Percentiles rank a stretch among this genome's conserved stretches.
Evolutionary conservation across 2,797 vertebrate genomes (phyloP).

Genomic region (Cheirogaleus major): DNA sequence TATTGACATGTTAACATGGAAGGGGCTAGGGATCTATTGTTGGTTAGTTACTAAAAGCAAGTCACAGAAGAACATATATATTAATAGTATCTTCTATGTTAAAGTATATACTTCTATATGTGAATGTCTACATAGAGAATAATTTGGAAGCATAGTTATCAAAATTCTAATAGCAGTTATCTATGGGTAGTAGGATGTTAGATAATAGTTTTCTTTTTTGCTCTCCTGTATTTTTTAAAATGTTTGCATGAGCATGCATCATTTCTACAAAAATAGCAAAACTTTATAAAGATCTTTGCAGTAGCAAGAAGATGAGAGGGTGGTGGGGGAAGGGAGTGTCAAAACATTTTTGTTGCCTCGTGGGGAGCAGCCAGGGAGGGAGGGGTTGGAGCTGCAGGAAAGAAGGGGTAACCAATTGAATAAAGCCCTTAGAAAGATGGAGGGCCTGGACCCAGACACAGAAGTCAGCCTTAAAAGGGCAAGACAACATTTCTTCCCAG

Average conservation of each 20-base stretch:
- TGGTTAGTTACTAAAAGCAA: neutral
- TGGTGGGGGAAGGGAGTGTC: neutral
- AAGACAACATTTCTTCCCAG: neutral
- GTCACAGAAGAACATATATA: neutral
- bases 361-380: conserved; percentile 7
- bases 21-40: neutral
- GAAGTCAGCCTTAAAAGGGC: conserved; percentile 1
- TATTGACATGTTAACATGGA: neutral
- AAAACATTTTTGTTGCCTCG: conserved; percentile 36
- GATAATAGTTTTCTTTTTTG: conserved; percentile 49
- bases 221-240: conserved; percentile 56
- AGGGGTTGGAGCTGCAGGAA: neutral
- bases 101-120: neutral
- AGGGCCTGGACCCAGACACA: neutral
- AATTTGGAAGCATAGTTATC: neutral
- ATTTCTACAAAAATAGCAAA: conserved; percentile 66
- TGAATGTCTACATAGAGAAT: neutral
- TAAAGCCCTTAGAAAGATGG: neutral
- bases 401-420: neutral
- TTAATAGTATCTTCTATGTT: neutral
- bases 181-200: neutral
- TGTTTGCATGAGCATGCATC: conserved; percentile 56
- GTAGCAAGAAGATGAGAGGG: conserved; percentile 48
- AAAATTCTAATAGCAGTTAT: neutral
- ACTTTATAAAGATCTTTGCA: conserved; percentile 63